Base-by-base conservation (phyloP, 2,113 vertebrate genomes). In the Formicarius rufipectus region DNA sequence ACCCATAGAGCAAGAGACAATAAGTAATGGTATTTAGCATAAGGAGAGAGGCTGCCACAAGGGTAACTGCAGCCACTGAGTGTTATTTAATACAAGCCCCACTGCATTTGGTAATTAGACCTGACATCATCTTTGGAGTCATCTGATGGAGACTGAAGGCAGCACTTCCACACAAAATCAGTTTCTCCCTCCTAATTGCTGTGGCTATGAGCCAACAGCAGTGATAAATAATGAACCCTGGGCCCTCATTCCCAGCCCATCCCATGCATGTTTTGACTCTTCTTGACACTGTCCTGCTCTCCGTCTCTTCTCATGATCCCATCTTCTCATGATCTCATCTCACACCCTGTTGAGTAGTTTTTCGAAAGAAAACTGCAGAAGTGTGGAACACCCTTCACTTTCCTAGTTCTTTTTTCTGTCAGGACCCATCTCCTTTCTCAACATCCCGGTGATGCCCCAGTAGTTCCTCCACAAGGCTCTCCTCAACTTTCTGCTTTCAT, bases 321-420 rank as follows among this genome's bases (percentile, higher is more conserved):
- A 23, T 40, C 37, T 6, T 4, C 24, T 39, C 55, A 22, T 23
- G 39, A 31, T 56, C 28, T 25, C 27, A 23, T 12, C 82, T 74
- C 35, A 42, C 75, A 77, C 37, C 49, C 74, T 24, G 4, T 3
- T n/a, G 31, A 60, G 40, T 67, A 59, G 60, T 33, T 63, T 33
- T 27, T 14, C 74, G 23, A 55, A 50, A 87, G 30, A 52, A 82
- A 75, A 20, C 60, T 44, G 45, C 16, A 0, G 21, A 35, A 69
- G 20, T 8, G 2, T 2, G 0, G 2, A 3, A 14, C 56, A n/a
- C 27, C 37, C 35, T 35, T 55, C 18, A 2, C 67, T 45, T 21
- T 6, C 35, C 53, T 2, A 21, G 5, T 18, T 76, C 66, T 19
- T 55, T 49, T 21, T 53, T 8, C 49, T 27, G 4, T 9, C 19